Evolutionary conservation across 2,797 vertebrate species (phyloP).

Genomic region (Hafferia zeledoni): DNA sequence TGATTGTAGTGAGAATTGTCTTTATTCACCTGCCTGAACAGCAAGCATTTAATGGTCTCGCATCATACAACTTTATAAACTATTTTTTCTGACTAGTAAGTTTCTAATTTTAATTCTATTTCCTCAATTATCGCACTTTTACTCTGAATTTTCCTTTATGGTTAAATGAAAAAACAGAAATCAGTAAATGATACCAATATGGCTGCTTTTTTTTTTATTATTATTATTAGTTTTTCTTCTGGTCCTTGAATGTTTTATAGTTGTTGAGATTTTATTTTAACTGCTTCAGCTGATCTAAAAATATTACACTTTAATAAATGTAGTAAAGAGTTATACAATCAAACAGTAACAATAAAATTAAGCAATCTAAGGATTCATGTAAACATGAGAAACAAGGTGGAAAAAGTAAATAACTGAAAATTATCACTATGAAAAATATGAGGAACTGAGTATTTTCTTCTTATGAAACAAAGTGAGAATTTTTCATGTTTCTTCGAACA

Average conservation of each 20-base stretch:
- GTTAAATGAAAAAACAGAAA: neutral
- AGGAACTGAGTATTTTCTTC: neutral
- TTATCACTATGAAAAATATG: neutral
- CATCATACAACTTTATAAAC: neutral
- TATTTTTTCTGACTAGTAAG: neutral
- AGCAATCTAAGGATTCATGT: neutral
- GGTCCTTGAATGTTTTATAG: conserved; percentile 33
- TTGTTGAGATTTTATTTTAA: conserved; percentile 59
- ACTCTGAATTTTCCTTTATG: neutral
- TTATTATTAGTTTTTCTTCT: conserved; percentile 45
- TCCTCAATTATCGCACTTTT: neutral
- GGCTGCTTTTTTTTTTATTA: too few species aligned
- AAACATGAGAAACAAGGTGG: neutral
- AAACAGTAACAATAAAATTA: conserved; percentile 36
- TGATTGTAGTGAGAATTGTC: neutral
- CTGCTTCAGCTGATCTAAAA: conserved; percentile 41
- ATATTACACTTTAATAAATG: conserved; percentile 52
- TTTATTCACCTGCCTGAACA: conserved; percentile 22
- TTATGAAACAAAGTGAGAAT: neutral
- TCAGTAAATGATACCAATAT: conserved; percentile 11
- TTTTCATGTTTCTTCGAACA: conserved; percentile 1
- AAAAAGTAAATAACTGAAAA: conserved; percentile 40
- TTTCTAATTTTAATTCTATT: neutral
- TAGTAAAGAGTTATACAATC: neutral
- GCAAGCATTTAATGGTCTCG: neutral